Conservation (phyloP, 2,888 invertebrate genomes). For the Dascillus cervinus region DNA sequence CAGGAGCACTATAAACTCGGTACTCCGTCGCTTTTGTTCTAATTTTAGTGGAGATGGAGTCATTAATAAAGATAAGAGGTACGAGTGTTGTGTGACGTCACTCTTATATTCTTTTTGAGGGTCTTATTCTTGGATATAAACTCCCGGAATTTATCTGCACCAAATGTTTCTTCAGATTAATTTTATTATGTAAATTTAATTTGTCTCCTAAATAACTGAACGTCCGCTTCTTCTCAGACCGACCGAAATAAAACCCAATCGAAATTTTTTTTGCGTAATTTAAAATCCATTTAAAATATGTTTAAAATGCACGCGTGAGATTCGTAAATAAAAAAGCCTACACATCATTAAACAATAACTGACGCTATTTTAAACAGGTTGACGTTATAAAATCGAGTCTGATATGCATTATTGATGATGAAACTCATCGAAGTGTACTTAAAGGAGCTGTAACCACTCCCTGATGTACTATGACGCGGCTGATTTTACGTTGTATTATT, state of each 20-base stretch:
- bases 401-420: constrained; percentile 24
- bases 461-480: constrained; percentile 24
- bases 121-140: constrained; percentile 16
- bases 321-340: too few relatives aligned
- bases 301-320: too few relatives aligned
- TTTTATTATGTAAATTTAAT: constrained; percentile 12
- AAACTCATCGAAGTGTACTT: constrained; percentile 21
- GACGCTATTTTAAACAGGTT: constrained; percentile 17
- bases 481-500: constrained; percentile 28
- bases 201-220: constrained; percentile 6
- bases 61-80: constrained; percentile 25
- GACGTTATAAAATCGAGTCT: constrained; percentile 13
- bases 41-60: constrained; percentile 22
- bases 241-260: too few relatives aligned
- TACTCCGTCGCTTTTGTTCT: constrained; percentile 22
- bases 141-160: constrained; percentile 12
- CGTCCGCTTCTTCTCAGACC: too few relatives aligned
- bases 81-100: constrained; percentile 21
- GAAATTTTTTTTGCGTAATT: too few relatives aligned
- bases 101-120: constrained; percentile 11
- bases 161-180: constrained; percentile 13
- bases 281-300: too few relatives aligned
- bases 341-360: constrained; percentile 18
- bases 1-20: constrained; percentile 18
- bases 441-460: constrained; percentile 24